A percentile compares a stretch with the other conserved stretches of the same genome.
These are phyloP conservation scores for Philereme transversata DNA, from an alignment of 2,888 invertebrate genomes.

Conservation along the genomic window DNA sequence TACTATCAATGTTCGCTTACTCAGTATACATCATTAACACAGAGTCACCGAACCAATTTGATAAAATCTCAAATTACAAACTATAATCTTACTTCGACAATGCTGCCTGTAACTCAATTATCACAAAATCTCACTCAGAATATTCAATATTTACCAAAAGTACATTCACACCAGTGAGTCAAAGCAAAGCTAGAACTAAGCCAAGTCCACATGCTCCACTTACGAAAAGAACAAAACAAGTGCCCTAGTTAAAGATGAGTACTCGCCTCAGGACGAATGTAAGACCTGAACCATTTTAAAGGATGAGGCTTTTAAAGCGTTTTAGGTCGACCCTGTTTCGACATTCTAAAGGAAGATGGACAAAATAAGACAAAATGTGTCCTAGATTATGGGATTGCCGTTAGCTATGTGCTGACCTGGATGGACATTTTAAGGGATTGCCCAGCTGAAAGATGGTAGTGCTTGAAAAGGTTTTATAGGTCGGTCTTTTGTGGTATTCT, in stretches of 20 bases:
- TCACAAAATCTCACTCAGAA: conserved; percentile 10
- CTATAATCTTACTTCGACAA: too few species aligned
- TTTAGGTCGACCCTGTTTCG: not conserved
- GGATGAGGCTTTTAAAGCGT: conserved; percentile 5
- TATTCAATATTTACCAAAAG: conserved; percentile 23
- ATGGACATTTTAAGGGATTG: not conserved
- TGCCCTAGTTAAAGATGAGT: conserved; percentile 10
- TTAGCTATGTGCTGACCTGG: not conserved
- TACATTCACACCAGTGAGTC: conserved; percentile 21
- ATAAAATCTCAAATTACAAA: too few species aligned
- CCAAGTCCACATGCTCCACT: conserved; percentile 32
- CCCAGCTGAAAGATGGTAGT: too few species aligned
- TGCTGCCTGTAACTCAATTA: not conserved
- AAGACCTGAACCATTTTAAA: conserved; percentile 18
- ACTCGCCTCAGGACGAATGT: conserved; percentile 15
- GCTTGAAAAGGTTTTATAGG: too few species aligned
- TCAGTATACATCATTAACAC: too few species aligned
- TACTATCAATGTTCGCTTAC: too few species aligned
- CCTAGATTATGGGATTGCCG: not conserved
- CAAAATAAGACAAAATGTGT: conserved; percentile 6
- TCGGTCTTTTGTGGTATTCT: too few species aligned
- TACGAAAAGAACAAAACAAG: conserved; percentile 14
- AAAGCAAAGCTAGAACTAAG: conserved; percentile 23
- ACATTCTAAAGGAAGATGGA: conserved; percentile 7
- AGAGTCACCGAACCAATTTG: too few species aligned